Evolutionary conservation across 2,797 vertebrate genomes (phyloP).

Genomic region (Syngnathus rostellatus): DNA sequence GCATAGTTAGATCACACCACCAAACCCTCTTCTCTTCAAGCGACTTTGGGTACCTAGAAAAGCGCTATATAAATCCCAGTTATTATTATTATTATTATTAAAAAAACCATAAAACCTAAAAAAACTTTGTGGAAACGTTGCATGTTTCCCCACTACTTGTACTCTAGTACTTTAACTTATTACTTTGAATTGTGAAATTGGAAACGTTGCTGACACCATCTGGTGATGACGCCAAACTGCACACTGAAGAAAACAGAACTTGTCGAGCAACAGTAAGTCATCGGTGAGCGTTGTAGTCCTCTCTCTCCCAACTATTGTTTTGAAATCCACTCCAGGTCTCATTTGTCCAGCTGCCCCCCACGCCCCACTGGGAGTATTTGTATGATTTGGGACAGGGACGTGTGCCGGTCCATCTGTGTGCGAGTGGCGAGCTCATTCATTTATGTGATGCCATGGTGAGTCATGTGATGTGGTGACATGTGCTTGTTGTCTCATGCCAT

Average conservation of each 20-base stretch:
- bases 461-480: constrained; percentile 26
- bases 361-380: constrained; percentile 43
- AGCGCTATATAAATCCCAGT: too few relatives aligned
- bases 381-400: constrained; percentile 39
- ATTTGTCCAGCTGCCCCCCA: constrained; percentile 62
- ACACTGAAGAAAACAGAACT: constrained; percentile 2
- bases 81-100: too few relatives aligned
- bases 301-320: constrained; percentile 45
- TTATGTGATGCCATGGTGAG: constrained; percentile 15
- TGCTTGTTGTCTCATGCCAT: background rate
- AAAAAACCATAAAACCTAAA: too few relatives aligned
- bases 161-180: too few relatives aligned
- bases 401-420: constrained; percentile 48
- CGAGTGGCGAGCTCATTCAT: constrained; percentile 32
- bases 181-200: background rate
- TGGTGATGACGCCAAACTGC: constrained; percentile 32
- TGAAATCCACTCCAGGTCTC: constrained; percentile 43
- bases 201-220: constrained; percentile 45
- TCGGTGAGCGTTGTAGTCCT: constrained; percentile 30
- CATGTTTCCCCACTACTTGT: too few relatives aligned
- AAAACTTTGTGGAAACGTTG: too few relatives aligned
- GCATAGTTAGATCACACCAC: too few relatives aligned
- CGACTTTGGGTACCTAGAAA: too few relatives aligned
- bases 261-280: constrained; percentile 23
- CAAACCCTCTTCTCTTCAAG: too few relatives aligned